Base-by-base conservation (phyloP, 2,113 vertebrate genomes). In the Baryphthengus martii region DNA sequence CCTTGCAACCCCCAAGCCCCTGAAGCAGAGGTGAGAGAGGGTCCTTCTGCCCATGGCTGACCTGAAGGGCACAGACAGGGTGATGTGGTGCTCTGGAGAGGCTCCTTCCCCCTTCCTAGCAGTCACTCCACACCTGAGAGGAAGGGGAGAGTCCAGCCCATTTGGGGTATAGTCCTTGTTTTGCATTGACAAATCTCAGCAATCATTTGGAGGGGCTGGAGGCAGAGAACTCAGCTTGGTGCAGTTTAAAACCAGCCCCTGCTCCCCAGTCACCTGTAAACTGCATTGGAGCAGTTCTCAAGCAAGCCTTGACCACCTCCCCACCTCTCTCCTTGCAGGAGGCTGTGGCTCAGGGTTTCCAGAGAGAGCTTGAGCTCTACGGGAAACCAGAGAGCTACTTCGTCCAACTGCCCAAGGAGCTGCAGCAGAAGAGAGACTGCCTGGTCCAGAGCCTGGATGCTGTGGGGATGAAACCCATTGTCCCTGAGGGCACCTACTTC, bases 401-500 rank as follows among this genome's bases (percentile, higher is more conserved):
- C 11, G 45, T 97, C 71, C 98, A 98, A 71, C 88, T 99, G 67
- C 98, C 98, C 2, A 92, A 91, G 20, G 83, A 84, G 79, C 81
- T 99, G 77, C 98, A 98, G 73, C 93, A 65, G 53, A 98, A 98
- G 89, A 98, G 99, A 7, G 97, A 98, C 77, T 98, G 97, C 85
- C 95, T 99, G 96, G 94, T 98, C 5, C 88, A 45, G 7, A 98
- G 98, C 81, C 97, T 99, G 92, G 84, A 93, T 90, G 96, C 96
- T 0, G 97, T 98, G 73, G 99, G 99, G 33, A 95, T 99, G 97
- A 97, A 97, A 72, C 99, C 99, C 17, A 56, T 99, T 10, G 4
- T 98, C 73, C 98, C 99, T 0, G 98, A 99, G 93, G 99, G 99
- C 91, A 98, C 99, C 66, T 99, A 99, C 79, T 99, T 98, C 85